Evolutionary conservation across 2,113 vertebrate species (phyloP).

Genomic region (Spilogale gracilis): DNA sequence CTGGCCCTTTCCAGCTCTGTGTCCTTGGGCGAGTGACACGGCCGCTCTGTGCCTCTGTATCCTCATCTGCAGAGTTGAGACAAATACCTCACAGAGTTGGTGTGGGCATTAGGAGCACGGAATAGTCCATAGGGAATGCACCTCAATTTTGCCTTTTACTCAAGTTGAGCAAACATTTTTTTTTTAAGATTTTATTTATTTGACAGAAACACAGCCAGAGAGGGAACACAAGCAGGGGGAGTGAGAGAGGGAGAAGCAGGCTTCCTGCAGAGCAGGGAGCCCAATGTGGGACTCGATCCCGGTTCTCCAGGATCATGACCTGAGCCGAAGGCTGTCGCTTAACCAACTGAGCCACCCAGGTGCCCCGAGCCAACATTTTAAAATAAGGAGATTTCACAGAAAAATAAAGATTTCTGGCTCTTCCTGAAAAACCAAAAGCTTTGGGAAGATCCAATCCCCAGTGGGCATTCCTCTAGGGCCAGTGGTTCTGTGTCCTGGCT

Average conservation of each 20-base stretch:
- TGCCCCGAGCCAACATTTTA: neutral
- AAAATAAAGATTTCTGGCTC: neutral
- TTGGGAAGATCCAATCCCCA: neutral
- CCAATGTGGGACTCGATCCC: no score
- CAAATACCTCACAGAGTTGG: neutral
- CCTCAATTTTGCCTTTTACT: neutral
- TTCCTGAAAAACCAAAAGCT: constrained; percentile 44
- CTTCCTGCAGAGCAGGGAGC: no score
- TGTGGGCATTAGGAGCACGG: neutral
- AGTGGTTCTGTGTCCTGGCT: neutral
- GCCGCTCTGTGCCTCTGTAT: neutral
- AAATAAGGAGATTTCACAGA: neutral
- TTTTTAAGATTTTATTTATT: no score
- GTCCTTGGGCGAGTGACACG: neutral
- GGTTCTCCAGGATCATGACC: no score
- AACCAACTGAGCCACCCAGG: no score
- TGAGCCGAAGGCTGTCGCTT: no score
- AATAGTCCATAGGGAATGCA: neutral
- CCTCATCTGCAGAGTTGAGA: neutral
- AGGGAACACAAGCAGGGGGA: no score
- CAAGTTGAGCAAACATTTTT: constrained; percentile 15
- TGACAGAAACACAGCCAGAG: no score
- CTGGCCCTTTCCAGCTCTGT: neutral
- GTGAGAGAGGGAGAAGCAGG: no score
- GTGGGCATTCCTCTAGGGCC: neutral